Percentiles rank a stretch among this genome's conserved stretches.
Evolutionary conservation across 1,140 invertebrate genomes (phyloP).

Genomic region (Orchesella cincta): DNA sequence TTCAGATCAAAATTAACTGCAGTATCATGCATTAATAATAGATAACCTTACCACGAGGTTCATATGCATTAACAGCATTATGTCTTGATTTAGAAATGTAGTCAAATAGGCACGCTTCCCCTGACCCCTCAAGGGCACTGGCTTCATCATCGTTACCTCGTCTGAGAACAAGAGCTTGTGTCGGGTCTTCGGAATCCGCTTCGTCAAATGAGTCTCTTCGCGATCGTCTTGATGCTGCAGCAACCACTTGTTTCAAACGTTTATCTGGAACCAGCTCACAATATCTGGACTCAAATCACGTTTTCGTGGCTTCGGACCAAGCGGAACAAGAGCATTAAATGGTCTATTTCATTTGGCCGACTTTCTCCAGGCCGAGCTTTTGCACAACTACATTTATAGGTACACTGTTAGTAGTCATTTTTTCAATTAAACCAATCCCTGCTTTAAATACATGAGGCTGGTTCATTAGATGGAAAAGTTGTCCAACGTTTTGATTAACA

Average conservation of each 20-base stretch:
- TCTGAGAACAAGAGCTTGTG: not conserved
- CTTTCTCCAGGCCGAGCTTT: conserved; percentile 19
- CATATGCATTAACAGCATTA: not conserved
- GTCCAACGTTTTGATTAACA: not conserved
- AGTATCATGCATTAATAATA: too few relatives aligned
- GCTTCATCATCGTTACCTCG: not conserved
- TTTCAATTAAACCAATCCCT: conserved; percentile 31
- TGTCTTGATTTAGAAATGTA: not conserved
- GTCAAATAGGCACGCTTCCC: conserved; percentile 32
- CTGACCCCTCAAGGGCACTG: too few relatives aligned
- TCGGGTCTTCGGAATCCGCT: not conserved
- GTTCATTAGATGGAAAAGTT: conserved; percentile 7
- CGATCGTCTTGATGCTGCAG: not conserved
- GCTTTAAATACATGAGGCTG: conserved; percentile 33
- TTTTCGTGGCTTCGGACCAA: not conserved
- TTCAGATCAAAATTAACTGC: too few relatives aligned
- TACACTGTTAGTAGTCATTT: conserved; percentile 18
- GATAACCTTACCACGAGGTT: conserved; percentile 33
- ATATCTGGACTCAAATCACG: conserved; percentile 39
- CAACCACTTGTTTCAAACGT: not conserved
- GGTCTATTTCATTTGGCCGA: not conserved
- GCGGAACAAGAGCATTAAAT: not conserved
- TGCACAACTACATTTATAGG: not conserved
- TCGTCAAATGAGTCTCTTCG: conserved; percentile 16
- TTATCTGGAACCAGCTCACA: conserved; percentile 30